These are phyloP conservation scores for Andrena flavipes DNA, from an alignment of 2,888 invertebrate genomes.

Conservation along the genomic window DNA sequence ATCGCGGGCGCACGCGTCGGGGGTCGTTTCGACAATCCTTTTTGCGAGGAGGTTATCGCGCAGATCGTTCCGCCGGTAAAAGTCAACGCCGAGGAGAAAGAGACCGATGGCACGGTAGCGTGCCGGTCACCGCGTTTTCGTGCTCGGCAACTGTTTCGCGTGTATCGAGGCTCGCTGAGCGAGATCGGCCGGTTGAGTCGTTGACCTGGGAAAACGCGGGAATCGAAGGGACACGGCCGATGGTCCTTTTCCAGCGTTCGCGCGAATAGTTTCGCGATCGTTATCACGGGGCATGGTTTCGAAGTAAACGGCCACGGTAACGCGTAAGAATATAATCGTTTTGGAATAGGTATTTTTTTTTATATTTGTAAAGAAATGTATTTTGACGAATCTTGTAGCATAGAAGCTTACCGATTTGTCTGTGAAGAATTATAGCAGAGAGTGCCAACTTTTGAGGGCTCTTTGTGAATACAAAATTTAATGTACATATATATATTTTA, in stretches of 20 bases:
- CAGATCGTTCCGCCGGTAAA: slow-evolving; percentile 38
- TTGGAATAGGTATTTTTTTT: too few relatives aligned
- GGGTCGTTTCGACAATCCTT: slow-evolving; percentile 18
- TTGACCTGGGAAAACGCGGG: slow-evolving; percentile 74
- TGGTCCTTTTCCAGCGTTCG: slow-evolving; percentile 26
- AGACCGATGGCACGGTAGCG: slow-evolving; percentile 73
- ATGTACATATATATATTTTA: too few relatives aligned
- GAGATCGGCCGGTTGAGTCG: slow-evolving; percentile 75
- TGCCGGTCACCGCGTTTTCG: slow-evolving; percentile 63
- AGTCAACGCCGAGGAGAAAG: slow-evolving; percentile 46
- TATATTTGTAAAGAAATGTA: too few relatives aligned
- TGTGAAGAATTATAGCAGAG: too few relatives aligned
- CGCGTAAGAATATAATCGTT: too few relatives aligned
- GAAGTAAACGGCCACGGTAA: too few relatives aligned
- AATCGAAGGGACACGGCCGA: slow-evolving; percentile 47
- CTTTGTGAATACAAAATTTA: too few relatives aligned
- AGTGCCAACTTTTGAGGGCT: too few relatives aligned
- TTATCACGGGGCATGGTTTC: background rate
- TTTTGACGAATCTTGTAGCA: too few relatives aligned
- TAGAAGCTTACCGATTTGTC: too few relatives aligned
- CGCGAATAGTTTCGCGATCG: slow-evolving; percentile 25
- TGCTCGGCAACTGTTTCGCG: slow-evolving; percentile 69
- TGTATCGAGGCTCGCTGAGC: slow-evolving; percentile 68
- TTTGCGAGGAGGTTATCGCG: slow-evolving; percentile 54
- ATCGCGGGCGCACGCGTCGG: slow-evolving; percentile 12